Percentiles rank a stretch among this genome's conserved stretches.
phyloP scores from a whole-genome alignment of 2,888 invertebrate genomes.

The Camponotus fellah region DNA sequence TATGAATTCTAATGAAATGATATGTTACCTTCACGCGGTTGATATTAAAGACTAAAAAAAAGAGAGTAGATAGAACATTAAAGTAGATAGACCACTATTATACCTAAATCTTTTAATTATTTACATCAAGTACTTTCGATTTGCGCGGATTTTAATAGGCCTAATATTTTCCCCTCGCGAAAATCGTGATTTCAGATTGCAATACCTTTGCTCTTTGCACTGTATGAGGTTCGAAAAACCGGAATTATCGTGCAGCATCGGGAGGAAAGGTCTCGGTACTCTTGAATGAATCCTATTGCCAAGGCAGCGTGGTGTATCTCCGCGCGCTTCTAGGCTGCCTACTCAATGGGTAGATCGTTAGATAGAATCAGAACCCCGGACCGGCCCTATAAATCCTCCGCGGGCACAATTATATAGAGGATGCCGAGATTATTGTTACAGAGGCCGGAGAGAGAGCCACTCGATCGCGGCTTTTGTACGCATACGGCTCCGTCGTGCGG shows the following conservation, averaged over 20 bases:
- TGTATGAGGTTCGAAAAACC: conserved; percentile 14
- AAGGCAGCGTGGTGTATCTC: conserved; percentile 61
- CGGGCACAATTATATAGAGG: conserved; percentile 84
- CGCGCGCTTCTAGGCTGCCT: conserved; percentile 75
- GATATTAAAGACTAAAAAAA: not conserved
- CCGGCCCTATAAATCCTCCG: conserved; percentile 84
- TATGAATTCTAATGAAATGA: too few relatives aligned
- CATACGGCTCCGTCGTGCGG: conserved; percentile 59
- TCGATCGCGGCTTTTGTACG: conserved; percentile 69
- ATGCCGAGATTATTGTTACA: conserved; percentile 85
- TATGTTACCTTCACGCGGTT: too few relatives aligned
- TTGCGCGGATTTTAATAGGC: conserved; percentile 18
- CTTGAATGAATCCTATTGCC: conserved; percentile 75
- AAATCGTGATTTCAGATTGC: conserved; percentile 28
- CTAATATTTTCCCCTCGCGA: conserved; percentile 21
- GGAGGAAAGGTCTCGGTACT: conserved; percentile 52
- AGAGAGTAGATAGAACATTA: not conserved
- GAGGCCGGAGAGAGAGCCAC: conserved; percentile 49
- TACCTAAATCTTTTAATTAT: not conserved
- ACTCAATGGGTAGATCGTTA: conserved; percentile 84
- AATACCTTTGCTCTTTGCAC: not conserved
- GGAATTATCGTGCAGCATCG: conserved; percentile 30
- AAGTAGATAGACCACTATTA: not conserved
- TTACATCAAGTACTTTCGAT: conserved; percentile 11
- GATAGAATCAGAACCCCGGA: conserved; percentile 79